Conservation (phyloP, 2,113 vertebrate genomes). For the Gyps fulvus region DNA sequence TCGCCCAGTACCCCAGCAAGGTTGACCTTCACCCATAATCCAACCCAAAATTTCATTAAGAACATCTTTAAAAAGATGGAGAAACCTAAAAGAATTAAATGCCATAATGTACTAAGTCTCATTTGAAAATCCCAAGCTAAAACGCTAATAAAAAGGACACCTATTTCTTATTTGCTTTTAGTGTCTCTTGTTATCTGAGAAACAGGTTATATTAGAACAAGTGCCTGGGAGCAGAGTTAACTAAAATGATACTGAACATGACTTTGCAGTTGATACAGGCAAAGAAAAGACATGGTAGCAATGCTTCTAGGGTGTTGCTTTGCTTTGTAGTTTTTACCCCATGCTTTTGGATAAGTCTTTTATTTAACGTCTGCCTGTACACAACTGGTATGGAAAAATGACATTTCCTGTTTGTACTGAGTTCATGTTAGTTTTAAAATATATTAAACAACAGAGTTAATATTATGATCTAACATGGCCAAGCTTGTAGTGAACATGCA, state of each 20-base stretch:
- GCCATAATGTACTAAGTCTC: background rate
- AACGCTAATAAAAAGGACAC: background rate
- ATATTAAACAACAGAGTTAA: background rate
- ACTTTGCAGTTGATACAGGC: background rate
- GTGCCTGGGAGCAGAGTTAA: background rate
- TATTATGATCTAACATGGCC: background rate
- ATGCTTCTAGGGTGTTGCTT: background rate
- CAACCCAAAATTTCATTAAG: background rate
- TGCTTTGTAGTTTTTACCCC: background rate
- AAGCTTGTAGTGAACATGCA: background rate
- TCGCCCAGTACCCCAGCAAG: background rate
- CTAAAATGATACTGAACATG: background rate
- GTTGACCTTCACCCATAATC: background rate
- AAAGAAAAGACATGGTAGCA: background rate
- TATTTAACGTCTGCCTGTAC: background rate
- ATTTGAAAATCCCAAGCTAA: background rate
- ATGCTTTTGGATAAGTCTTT: background rate
- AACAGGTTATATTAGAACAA: background rate
- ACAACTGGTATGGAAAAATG: background rate
- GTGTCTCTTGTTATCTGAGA: background rate
- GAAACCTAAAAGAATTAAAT: background rate
- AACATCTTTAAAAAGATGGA: background rate
- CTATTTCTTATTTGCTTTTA: background rate
- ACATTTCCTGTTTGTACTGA: background rate
- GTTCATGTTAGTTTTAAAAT: background rate